These are phyloP conservation scores for Lasioglossum zephyrum DNA, from an alignment of 2,888 invertebrate species.

Conservation along the genomic window DNA sequence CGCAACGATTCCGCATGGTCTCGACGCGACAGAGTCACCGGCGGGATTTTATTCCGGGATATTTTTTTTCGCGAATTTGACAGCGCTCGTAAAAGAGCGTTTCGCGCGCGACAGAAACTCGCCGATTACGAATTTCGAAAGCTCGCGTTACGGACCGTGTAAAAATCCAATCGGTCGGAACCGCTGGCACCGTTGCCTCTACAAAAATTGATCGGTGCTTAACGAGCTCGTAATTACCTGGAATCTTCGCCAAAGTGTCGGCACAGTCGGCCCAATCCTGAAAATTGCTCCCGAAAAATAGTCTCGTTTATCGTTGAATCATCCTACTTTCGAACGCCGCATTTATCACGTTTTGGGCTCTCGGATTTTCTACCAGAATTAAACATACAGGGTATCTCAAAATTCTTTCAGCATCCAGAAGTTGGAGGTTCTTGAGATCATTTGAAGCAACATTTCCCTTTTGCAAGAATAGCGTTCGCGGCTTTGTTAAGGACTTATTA, in stretches of 20 bases:
- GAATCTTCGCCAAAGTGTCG: not conserved
- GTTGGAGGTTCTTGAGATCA: too few species aligned
- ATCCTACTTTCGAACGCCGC: not conserved
- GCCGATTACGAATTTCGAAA: conserved; percentile 31
- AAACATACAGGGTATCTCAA: too few species aligned
- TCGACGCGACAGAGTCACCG: not conserved
- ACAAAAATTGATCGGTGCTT: conserved; percentile 14
- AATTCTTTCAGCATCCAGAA: too few species aligned
- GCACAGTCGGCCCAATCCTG: not conserved
- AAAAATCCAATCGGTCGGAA: conserved; percentile 16
- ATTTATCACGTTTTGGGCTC: not conserved
- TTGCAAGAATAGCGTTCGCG: too few species aligned
- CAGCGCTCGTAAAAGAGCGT: conserved; percentile 20
- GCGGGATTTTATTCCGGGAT: conserved; percentile 16
- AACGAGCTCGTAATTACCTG: conserved; percentile 21
- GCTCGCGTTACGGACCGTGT: conserved; percentile 24
- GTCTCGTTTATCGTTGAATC: not conserved
- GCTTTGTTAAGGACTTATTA: too few species aligned
- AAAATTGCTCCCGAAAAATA: not conserved
- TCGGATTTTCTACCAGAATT: not conserved
- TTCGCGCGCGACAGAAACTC: conserved; percentile 16
- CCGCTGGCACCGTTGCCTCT: not conserved
- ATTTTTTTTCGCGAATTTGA: conserved; percentile 17
- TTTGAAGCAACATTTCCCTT: too few species aligned
- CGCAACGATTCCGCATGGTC: not conserved